phyloP scores from a whole-genome alignment of 2,797 vertebrate genomes.

The Limosa lapponica region DNA sequence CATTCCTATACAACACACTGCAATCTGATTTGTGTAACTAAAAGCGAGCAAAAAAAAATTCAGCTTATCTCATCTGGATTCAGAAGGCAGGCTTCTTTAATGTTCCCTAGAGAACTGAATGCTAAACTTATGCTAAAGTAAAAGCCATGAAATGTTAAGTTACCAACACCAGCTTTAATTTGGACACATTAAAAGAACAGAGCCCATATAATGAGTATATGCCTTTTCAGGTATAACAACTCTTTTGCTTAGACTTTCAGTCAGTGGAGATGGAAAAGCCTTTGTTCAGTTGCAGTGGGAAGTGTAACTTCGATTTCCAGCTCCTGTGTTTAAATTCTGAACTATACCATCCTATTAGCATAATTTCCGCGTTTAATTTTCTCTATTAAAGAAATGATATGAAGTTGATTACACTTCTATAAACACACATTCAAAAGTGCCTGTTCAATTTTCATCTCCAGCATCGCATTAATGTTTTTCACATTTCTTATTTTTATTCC shows the following conservation, averaged over 20 bases:
- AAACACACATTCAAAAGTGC: neutral
- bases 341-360: neutral
- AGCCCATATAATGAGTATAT: neutral
- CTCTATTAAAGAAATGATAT: neutral
- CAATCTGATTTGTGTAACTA: neutral
- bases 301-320: neutral
- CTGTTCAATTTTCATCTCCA: slow-evolving; percentile 1
- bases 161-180: neutral
- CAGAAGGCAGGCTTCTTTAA: neutral
- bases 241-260: neutral
- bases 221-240: neutral
- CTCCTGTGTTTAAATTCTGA: slow-evolving; percentile 5
- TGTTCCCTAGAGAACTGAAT: neutral
- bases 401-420: neutral
- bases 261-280: neutral
- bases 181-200: neutral
- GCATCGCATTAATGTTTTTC: neutral
- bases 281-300: neutral
- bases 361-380: slow-evolving; percentile 22
- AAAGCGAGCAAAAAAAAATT: neutral
- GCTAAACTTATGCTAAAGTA: neutral
- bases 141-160: neutral
- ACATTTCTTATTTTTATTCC: neutral
- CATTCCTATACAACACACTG: neutral
- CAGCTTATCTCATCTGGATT: neutral